These are phyloP conservation scores for Acronicta psi DNA, from an alignment of 2,888 invertebrate genomes.

Conservation along the genomic window DNA sequence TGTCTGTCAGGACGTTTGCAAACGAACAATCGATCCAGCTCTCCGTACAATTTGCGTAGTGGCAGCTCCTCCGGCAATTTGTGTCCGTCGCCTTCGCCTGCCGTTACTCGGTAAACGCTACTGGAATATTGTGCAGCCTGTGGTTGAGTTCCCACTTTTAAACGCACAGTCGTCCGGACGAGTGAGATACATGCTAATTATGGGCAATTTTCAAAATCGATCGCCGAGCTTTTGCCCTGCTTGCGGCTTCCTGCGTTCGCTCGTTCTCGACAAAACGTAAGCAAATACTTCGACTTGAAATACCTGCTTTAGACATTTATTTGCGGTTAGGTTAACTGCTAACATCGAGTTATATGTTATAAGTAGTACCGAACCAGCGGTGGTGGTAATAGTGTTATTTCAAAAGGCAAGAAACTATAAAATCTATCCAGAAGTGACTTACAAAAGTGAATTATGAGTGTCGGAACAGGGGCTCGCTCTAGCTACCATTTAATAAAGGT, in stretches of 20 bases:
- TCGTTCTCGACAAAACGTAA: slow-evolving; percentile 70
- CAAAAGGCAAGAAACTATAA: slow-evolving; percentile 33
- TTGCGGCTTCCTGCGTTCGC: slow-evolving; percentile 84
- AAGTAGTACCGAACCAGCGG: neutral
- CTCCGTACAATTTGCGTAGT: slow-evolving; percentile 82
- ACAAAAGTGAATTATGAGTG: slow-evolving; percentile 57
- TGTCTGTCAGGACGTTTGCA: slow-evolving; percentile 57
- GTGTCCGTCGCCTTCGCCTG: slow-evolving; percentile 84
- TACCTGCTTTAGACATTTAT: slow-evolving; percentile 52
- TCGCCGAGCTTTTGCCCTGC: slow-evolving; percentile 83
- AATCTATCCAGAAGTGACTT: slow-evolving; percentile 52
- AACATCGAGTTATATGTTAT: slow-evolving; percentile 26
- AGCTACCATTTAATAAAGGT: slow-evolving; percentile 87
- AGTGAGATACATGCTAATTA: slow-evolving; percentile 88
- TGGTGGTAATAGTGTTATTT: slow-evolving; percentile 34
- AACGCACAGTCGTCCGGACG: slow-evolving; percentile 82
- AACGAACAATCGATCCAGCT: slow-evolving; percentile 78
- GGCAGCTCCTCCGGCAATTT: slow-evolving; percentile 86
- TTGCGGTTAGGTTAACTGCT: slow-evolving; percentile 49
- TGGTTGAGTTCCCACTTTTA: slow-evolving; percentile 84
- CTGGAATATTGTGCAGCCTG: slow-evolving; percentile 86
- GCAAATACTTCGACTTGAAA: slow-evolving; percentile 65
- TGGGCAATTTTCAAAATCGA: slow-evolving; percentile 88
- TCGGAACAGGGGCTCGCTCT: slow-evolving; percentile 51
- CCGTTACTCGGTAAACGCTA: slow-evolving; percentile 88